Evolutionary conservation across 1,140 invertebrate species (phyloP).

Genomic region (Nebria ingens): DNA sequence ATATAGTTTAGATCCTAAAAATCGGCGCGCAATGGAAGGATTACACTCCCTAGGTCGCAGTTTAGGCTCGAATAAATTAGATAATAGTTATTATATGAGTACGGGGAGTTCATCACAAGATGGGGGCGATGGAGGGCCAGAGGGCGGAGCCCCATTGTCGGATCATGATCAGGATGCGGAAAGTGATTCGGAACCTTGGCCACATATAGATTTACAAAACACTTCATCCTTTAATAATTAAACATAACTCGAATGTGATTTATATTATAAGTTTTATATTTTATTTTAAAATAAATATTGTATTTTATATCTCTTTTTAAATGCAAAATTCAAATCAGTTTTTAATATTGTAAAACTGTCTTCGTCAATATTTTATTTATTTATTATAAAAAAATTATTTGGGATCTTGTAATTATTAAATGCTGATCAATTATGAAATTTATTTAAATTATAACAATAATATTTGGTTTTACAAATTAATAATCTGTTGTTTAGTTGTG

Average conservation of each 20-base stretch:
- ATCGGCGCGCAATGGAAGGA: conserved; percentile 55
- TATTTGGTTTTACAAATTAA: no score
- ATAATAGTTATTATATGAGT: conserved; percentile 42
- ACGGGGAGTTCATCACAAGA: conserved; percentile 32
- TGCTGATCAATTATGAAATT: no score
- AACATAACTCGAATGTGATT: not conserved
- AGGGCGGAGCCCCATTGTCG: conserved; percentile 19
- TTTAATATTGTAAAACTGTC: no score
- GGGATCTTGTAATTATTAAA: no score
- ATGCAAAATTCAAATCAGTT: no score
- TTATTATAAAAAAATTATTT: no score
- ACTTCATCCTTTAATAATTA: not conserved
- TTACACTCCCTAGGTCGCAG: conserved; percentile 53
- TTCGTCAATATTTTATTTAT: no score
- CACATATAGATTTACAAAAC: conserved; percentile 8
- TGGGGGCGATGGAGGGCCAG: conserved; percentile 24
- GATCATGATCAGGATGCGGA: conserved; percentile 26
- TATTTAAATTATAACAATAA: no score
- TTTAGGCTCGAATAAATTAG: conserved; percentile 38
- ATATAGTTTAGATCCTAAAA: conserved; percentile 54
- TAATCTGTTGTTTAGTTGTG: no score
- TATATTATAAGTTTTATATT: no score
- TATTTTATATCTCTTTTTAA: no score
- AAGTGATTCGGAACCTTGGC: conserved; percentile 29
- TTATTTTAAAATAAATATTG: not conserved